Evolutionary conservation across 2,113 vertebrate species (phyloP).

Genomic region (Mixornis gularis): DNA sequence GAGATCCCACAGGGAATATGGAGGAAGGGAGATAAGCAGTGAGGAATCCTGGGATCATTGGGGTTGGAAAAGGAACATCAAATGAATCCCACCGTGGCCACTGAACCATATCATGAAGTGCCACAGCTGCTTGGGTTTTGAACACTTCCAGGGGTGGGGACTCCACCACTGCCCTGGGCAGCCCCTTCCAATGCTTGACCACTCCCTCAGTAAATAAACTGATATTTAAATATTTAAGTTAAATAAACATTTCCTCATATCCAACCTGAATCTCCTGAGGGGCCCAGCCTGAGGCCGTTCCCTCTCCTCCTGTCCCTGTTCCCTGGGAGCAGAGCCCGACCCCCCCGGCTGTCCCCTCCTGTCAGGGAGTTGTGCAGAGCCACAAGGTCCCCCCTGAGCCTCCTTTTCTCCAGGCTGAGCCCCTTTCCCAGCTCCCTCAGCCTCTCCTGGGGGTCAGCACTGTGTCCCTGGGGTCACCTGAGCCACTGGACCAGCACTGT

Average conservation of each 20-base stretch:
- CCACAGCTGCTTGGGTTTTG: background rate
- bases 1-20: background rate
- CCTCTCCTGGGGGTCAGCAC: background rate
- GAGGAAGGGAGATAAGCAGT: background rate
- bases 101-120: too few relatives aligned
- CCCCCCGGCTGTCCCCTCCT: too few relatives aligned
- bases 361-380: too few relatives aligned
- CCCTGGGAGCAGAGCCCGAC: background rate
- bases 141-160: background rate
- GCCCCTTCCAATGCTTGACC: background rate
- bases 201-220: background rate
- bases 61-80: background rate
- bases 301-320: background rate
- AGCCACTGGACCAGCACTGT: background rate
- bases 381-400: too few relatives aligned
- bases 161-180: background rate
- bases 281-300: background rate
- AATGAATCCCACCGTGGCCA: rapidly evolving
- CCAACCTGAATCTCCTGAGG: background rate
- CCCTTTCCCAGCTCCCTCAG: too few relatives aligned
- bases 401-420: too few relatives aligned
- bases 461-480: too few relatives aligned
- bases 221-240: too few relatives aligned
- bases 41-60: background rate
- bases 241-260: background rate